Base-by-base conservation (phyloP, 2,797 vertebrate species). In the Helostoma temminkii region DNA sequence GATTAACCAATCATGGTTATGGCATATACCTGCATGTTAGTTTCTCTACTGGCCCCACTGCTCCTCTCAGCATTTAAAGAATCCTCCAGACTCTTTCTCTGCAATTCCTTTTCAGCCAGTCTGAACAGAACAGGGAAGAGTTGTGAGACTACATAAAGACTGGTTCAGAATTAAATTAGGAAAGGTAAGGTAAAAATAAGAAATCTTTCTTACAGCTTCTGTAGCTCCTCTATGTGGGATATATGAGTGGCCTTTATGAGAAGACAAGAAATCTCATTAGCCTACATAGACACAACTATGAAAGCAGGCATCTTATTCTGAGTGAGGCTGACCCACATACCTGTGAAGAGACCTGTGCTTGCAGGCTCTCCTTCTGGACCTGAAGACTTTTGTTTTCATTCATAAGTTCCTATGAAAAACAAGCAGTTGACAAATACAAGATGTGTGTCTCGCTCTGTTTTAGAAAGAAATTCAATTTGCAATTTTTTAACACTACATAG, bases 31-130 rank as follows among this genome's bases (percentile, higher is more conserved):
- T 98, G 97, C 89, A 99, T 96, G 82, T 97, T 96, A 21, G 96
- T 96, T 89, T 98, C 97, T 90, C 95, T 94, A 91, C 91, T 93
- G 65, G 96, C 93, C 53, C 94, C 94, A 58, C 94, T 96, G 92
- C 95, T 96, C 76, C 92, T 94, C 89, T 98, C 96, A 6, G 90
- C 95, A 81, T 96, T 96, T 66, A 99, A 92, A 19, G 97, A 96
- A 83, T 98, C 97, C 88, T 98, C 97, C 76, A 97, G 93, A 88
- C 97, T 95, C 88, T 96, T 98, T 42, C 98, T 94, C 89, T 97
- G 95, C 69, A 96, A 91, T 83, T 99, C 97, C 78, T 98, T 99
- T 81, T 99, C 97, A 58, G 96, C 93, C 92, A 99, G 87, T 77
- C 98, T 99, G 87, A 43, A 56, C 3, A 63, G 22, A 70, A 54